Base-by-base conservation (phyloP, 2,113 vertebrate genomes). In the Brachypteracias leptosomus region DNA sequence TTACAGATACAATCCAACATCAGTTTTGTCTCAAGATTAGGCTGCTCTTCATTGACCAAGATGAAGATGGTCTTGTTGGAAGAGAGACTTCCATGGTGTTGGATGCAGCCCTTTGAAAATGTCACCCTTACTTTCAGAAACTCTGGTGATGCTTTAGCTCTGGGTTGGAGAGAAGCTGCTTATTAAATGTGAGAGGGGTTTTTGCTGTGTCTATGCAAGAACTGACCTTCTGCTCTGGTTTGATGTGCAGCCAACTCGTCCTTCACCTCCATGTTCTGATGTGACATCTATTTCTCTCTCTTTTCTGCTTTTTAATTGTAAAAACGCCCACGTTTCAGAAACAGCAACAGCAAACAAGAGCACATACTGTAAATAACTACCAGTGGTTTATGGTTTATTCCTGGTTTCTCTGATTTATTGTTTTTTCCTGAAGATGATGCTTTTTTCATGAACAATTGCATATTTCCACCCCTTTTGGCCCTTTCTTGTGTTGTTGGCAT, bases 21-120 rank as follows among this genome's bases (percentile, higher is more conserved):
- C 28, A 8, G 4, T 84, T 89, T 29, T 80, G 17, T 40, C n/a
- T 61, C 5, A 0, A 49, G 76, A 61, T 62, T 36, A 47, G 1
- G 31, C 35, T 61, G 63, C 20, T 84, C 61, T 73, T 61, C 67
- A 44, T 62, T 74, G 14, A 3, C 22, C 35, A 29, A n/a, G 65
- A 65, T 46, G 59, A 77, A 21, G 51, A 36, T 1, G 5, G 26
- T 31, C 55, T 31, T 1, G 0, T 2, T 25, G 40, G 63, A 38
- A 77, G 58, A 31, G 3, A 6, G 28, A 17, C 22, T 33, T 13
- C 46, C 55, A 14, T 4, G 4, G 38, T 10, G 46, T 12, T 29
- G 85, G 58, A 10, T 54, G n/a, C 36, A 14, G 14, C 8, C 38
- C 46, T 78, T 59, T 8, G 31, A 25, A 36, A 55, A 54, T 8